Evolutionary conservation across 2,888 invertebrate genomes (phyloP), one percentile per base, ranked within the genome.

Genomic region (Polia nebulosa): DNA sequence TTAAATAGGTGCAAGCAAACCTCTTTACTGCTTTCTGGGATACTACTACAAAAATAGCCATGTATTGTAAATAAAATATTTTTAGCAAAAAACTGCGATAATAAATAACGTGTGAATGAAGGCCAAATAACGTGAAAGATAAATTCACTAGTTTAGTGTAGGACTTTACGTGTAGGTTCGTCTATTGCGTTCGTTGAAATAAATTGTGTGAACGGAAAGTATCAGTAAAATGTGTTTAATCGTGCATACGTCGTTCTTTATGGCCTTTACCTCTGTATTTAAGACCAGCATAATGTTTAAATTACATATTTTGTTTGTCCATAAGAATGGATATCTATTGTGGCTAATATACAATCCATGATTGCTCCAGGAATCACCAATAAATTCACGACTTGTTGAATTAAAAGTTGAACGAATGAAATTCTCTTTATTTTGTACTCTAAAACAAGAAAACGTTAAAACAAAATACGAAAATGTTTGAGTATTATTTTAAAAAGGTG

Each of bases 91-190:
- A 84, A 80, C 79, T 71, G 74, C 80, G 72, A 75, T 85, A 83
- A 82, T 84, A 87, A 85, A 88, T 85, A 84, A 82, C 85, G 62
- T 63, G 70, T 52, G 77, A 79, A 78, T 78, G 88, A 88, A 88
- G 88, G 87, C 85, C 87, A 84, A 87, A 86, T 80, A 82, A 81
- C 81, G 79, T 75, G 71, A 82, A 63, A 84, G 68, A 81, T 86
- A 87, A 83, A 87, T 81, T 81, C 77, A 72, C 74, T 69, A 79
- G 76, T 87, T 86, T 78, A 85, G 72, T 76, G 70, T 59, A 78
- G 67, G 62, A 75, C 61, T 75, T 63, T 79, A 69, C 58, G 34
- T 57, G 63, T 57, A 64, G 62, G 57, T 76, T 72, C 67, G 63
- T 58, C 45, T 58, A 56, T 58, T 78, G 56, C 67, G 68, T 64